These are phyloP conservation scores for Lithophane leautieri DNA, from an alignment of 2,888 invertebrate species.

Conservation along the genomic window DNA sequence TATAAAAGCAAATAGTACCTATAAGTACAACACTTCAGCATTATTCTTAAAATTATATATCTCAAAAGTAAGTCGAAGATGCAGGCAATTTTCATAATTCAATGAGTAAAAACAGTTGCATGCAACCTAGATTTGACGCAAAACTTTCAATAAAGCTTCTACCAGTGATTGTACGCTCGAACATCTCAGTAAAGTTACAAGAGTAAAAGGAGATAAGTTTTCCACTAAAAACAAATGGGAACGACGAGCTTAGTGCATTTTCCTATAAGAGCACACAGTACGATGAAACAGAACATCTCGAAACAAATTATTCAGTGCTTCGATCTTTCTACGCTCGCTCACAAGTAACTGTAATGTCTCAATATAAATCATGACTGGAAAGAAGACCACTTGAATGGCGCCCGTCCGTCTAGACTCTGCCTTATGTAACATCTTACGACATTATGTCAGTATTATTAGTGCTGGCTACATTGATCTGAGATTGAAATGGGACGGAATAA, in stretches of 20 bases:
- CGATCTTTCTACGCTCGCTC: slow-evolving; percentile 17
- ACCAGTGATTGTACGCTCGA: background rate
- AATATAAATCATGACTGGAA: slow-evolving; percentile 46
- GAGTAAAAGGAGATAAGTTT: background rate
- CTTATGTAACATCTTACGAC: slow-evolving; percentile 40
- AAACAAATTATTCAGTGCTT: slow-evolving; percentile 48
- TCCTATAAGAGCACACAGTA: background rate
- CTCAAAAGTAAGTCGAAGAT: background rate
- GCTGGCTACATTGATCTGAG: slow-evolving; percentile 9
- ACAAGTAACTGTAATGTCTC: slow-evolving; percentile 7
- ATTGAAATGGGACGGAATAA: slow-evolving; percentile 42
- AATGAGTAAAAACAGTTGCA: background rate
- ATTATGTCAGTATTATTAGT: slow-evolving; percentile 15
- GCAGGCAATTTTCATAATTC: background rate
- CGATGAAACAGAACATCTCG: slow-evolving; percentile 28
- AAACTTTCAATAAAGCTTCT: background rate
- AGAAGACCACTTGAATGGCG: slow-evolving; percentile 49
- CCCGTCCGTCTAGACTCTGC: slow-evolving; percentile 60
- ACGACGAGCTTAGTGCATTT: background rate
- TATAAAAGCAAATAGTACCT: background rate
- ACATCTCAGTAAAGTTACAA: background rate
- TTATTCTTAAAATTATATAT: background rate
- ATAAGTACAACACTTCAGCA: background rate
- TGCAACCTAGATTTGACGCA: background rate
- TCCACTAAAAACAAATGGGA: slow-evolving; percentile 2